phyloP scores from a whole-genome alignment of 1,140 invertebrate genomes.

The Halictus rubicundus region DNA sequence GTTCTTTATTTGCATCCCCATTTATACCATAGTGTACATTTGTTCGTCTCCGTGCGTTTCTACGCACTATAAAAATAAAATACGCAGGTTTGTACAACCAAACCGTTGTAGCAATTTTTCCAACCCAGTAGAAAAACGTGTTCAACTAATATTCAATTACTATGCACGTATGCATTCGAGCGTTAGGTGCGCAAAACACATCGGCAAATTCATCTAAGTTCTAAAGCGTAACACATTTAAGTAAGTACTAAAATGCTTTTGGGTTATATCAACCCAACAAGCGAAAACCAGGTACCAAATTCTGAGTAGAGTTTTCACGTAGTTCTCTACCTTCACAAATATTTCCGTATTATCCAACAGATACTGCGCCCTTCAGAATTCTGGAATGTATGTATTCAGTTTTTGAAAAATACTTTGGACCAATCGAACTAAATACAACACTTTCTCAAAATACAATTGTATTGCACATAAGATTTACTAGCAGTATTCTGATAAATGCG shows the following conservation, averaged over 20 bases:
- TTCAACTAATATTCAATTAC: background rate
- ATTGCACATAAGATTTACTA: background rate
- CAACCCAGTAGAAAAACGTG: constrained; percentile 16
- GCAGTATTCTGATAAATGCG: background rate
- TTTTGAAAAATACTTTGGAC: background rate
- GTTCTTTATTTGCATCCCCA: constrained; percentile 48
- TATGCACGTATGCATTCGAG: too few relatives aligned
- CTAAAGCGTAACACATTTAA: constrained; percentile 22
- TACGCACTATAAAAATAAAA: constrained; percentile 59
- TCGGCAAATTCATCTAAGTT: constrained; percentile 38
- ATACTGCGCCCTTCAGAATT: background rate
- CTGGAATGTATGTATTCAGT: background rate
- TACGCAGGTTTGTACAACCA: constrained; percentile 25
- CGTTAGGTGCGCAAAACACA: constrained; percentile 15
- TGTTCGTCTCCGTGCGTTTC: constrained; percentile 47
- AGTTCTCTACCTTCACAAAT: background rate
- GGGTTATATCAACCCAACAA: constrained; percentile 27
- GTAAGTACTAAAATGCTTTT: constrained; percentile 37
- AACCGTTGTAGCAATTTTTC: constrained; percentile 8
- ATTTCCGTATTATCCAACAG: constrained; percentile 20
- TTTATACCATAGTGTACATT: constrained; percentile 50
- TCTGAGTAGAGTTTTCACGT: background rate
- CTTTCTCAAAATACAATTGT: background rate
- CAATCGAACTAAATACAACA: background rate
- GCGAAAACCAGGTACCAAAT: constrained; percentile 65